Conservation (phyloP, 2,888 invertebrate genomes). For the Limnephilus marmoratus region DNA sequence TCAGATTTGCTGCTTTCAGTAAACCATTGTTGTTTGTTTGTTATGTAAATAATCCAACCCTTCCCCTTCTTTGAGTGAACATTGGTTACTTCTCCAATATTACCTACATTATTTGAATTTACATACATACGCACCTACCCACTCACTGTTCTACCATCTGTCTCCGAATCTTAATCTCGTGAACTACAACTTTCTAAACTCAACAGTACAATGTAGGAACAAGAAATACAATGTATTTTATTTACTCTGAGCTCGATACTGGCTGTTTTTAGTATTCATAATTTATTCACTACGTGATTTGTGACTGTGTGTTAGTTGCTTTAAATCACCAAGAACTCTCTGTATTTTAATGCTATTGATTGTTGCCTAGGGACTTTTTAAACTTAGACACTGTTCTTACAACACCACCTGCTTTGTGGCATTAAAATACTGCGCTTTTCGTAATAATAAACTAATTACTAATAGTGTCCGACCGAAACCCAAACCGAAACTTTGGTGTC, state of each 20-base stretch:
- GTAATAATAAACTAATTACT: not conserved
- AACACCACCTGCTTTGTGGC: not conserved
- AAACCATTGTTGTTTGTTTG: not conserved
- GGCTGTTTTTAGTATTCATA: not conserved
- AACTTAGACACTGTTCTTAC: not conserved
- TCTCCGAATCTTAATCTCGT: not conserved
- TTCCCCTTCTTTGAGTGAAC: not conserved
- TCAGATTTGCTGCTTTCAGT: not conserved
- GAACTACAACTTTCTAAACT: slow-evolving; percentile 2
- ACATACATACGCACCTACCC: not conserved
- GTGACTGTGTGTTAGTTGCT: not conserved
- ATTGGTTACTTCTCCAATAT: not conserved
- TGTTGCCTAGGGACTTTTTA: not conserved
- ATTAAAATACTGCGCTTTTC: not conserved
- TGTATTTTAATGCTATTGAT: not conserved
- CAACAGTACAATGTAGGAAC: not conserved
- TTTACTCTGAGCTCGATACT: not conserved
- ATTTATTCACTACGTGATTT: not conserved
- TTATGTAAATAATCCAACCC: not conserved
- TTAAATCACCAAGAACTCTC: not conserved
- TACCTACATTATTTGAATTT: not conserved
- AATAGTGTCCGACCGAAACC: no score
- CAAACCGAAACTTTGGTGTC: no score
- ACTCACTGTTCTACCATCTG: not conserved
- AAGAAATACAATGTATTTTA: not conserved